phyloP scores from a whole-genome alignment of 1,140 invertebrate genomes.

The Armadillidium nasatum region DNA sequence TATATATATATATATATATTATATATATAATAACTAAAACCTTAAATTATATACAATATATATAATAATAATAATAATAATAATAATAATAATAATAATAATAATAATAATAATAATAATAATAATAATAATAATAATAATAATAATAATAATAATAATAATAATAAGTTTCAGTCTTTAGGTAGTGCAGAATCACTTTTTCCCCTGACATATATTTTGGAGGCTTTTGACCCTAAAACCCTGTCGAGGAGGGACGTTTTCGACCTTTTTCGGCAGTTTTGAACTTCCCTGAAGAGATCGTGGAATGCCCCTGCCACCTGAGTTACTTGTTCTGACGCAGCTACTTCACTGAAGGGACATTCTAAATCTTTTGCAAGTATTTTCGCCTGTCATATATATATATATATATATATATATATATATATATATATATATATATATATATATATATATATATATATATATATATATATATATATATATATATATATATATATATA shows the following conservation, averaged over 20 bases:
- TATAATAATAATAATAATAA: no score
- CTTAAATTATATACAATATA: no score
- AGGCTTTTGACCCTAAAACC: slow-evolving; percentile 67
- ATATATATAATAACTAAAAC: no score
- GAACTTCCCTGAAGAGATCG: slow-evolving; percentile 73
- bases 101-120: no score
- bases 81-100: no score
- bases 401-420: slow-evolving; percentile 14
- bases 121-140: no score
- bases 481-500: slow-evolving; percentile 17
- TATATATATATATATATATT: no score
- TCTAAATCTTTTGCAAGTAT: slow-evolving; percentile 81
- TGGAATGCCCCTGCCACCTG: slow-evolving; percentile 77
- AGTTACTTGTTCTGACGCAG: slow-evolving; percentile 75
- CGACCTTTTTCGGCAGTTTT: slow-evolving; percentile 67
- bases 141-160: no score
- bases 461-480: background rate
- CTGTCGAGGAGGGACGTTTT: slow-evolving; percentile 71
- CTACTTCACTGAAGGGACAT: slow-evolving; percentile 77
- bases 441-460: slow-evolving; percentile 28
- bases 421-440: slow-evolving; percentile 22
- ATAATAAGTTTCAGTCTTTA: slow-evolving; percentile 52
- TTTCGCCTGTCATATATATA: slow-evolving; percentile 56
- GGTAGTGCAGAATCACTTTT: slow-evolving; percentile 79
- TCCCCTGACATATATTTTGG: slow-evolving; percentile 68